phyloP scores from a whole-genome alignment of 1,140 invertebrate species.

The Aphidius ervi region DNA sequence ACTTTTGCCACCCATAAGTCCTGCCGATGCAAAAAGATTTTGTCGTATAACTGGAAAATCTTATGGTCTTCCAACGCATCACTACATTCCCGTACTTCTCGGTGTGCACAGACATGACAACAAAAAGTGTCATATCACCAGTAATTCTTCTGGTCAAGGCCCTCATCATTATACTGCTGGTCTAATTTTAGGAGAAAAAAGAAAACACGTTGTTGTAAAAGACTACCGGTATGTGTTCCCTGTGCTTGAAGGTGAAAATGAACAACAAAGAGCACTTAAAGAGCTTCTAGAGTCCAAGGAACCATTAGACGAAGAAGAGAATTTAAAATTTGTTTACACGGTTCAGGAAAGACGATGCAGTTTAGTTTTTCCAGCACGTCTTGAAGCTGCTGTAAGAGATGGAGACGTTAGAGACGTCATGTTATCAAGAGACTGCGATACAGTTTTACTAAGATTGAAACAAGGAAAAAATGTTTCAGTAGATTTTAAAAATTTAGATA shows the following conservation, averaged over 20 bases:
- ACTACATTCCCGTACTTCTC: constrained; percentile 73
- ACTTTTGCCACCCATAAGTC: constrained; percentile 73
- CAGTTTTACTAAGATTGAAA: constrained; percentile 67
- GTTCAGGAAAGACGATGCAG: constrained; percentile 69
- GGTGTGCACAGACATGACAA: constrained; percentile 56
- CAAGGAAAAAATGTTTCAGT: constrained; percentile 68
- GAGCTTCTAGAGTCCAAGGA: constrained; percentile 62
- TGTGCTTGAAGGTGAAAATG: constrained; percentile 61
- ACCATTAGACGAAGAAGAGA: constrained; percentile 50
- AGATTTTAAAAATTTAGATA: constrained; percentile 62
- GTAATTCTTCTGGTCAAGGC: constrained; percentile 56
- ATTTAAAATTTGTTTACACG: constrained; percentile 68
- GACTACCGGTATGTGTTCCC: constrained; percentile 74
- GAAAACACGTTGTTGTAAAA: constrained; percentile 62
- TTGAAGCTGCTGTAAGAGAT: constrained; percentile 72
- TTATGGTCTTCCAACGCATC: constrained; percentile 68
- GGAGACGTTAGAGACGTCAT: constrained; percentile 74
- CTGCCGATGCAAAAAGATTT: constrained; percentile 72
- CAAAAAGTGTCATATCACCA: constrained; percentile 64
- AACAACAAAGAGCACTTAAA: constrained; percentile 59
- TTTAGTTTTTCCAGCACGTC: constrained; percentile 68
- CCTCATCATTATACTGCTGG: constrained; percentile 58
- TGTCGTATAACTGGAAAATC: constrained; percentile 80
- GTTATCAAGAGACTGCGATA: constrained; percentile 70
- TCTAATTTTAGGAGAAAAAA: constrained; percentile 59